phyloP scores from a whole-genome alignment of 2,888 invertebrate genomes.

The Andricus curvator region DNA sequence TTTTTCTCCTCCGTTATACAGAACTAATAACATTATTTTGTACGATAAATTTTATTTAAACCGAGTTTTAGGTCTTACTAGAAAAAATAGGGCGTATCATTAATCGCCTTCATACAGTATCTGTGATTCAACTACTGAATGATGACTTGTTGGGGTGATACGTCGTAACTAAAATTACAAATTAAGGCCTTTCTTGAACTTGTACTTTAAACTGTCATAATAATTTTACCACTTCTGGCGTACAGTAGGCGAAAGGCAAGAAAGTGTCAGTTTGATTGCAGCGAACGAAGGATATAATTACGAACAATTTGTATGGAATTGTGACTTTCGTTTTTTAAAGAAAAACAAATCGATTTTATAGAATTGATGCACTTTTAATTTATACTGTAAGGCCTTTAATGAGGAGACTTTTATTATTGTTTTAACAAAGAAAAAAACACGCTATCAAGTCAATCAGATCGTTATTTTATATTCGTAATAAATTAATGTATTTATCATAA shows the following conservation, averaged over 20 bases:
- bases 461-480: neutral
- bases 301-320: neutral
- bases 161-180: neutral
- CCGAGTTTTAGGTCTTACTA: conserved; percentile 60
- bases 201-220: neutral
- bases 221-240: conserved; percentile 13
- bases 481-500: conserved; percentile 16
- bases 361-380: conserved; percentile 20
- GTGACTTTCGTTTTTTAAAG: neutral
- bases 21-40: conserved; percentile 70
- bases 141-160: conserved; percentile 45
- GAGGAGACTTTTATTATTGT: neutral
- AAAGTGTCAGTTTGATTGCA: neutral
- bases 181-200: neutral
- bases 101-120: conserved; percentile 66
- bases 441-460: neutral
- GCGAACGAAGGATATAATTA: neutral
- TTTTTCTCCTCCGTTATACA: conserved; percentile 63
- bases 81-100: conserved; percentile 56
- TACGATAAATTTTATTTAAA: conserved; percentile 69
- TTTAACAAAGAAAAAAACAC: neutral
- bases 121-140: conserved; percentile 73
- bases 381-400: neutral
- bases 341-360: conserved; percentile 23
- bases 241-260: neutral